phyloP scores from a whole-genome alignment of 2,113 vertebrate species.

The Alligator sinensis region DNA sequence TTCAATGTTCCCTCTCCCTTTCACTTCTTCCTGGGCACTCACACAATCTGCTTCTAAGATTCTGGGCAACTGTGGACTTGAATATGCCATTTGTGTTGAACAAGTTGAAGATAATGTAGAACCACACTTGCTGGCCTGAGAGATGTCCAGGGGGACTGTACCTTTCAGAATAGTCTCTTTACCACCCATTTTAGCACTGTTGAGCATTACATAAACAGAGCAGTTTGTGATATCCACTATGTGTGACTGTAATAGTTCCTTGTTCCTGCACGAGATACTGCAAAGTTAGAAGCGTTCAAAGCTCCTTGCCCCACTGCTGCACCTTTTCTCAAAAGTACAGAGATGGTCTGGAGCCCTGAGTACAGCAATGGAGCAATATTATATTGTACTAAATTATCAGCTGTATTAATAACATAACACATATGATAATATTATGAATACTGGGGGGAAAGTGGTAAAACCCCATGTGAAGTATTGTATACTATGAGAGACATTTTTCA shows the following conservation, averaged over 20 bases:
- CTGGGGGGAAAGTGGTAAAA: background rate
- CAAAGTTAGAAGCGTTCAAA: background rate
- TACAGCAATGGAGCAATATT: background rate
- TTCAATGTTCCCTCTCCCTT: background rate
- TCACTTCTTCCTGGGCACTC: background rate
- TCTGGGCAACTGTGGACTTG: background rate
- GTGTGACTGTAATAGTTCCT: accelerated
- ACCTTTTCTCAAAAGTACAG: background rate
- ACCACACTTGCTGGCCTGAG: accelerated
- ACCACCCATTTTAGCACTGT: background rate
- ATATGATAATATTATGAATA: background rate
- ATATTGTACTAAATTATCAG: accelerated
- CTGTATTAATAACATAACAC: background rate
- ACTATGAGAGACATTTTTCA: background rate
- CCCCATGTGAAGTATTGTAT: background rate
- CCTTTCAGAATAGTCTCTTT: background rate
- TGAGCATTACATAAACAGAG: too few species aligned
- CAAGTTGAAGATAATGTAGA: background rate
- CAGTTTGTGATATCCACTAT: background rate
- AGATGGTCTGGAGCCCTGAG: background rate
- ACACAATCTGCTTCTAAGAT: background rate
- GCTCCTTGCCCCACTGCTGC: background rate
- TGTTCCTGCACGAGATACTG: background rate
- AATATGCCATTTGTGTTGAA: background rate
- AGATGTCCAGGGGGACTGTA: background rate